Base-by-base conservation (phyloP, 2,888 invertebrate species). In the Caenorhabditis zanzibari region DNA sequence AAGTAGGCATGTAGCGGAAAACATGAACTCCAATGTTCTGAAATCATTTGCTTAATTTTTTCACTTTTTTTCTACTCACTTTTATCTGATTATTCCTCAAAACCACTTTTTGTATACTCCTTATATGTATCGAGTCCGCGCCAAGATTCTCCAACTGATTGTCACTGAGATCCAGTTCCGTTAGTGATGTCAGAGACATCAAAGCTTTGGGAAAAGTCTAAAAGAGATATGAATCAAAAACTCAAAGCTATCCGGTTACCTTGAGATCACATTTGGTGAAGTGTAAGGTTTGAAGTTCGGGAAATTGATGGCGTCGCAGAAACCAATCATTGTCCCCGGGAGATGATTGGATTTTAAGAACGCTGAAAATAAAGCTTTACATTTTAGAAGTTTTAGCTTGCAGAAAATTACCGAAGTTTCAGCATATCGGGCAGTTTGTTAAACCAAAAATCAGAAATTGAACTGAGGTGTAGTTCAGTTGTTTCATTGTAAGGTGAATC, bases 1-100 rank as follows among this genome's bases (percentile, higher is more conserved):
- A 71, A 5, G 44, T 68, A 5, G 85, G 86, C 84, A 86, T 82
- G 44, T 82, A 86, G 2, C 86, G 82, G 22, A 86, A 80, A 19
- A 82, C 80, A 63, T 86, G 80, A 24, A 83, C 77, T 6, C 82
- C 82, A 44, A 86, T 73, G 28, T 24, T 64, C 86, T 86, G n/a
- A 59, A 82, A 81, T 19, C 16, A 22, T 19, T 38, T n/a, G 26
- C n/a, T 32, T 58, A 3, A 1, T 6, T 19, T 19, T 47, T 19
- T 7, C 5, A 19, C 19, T 49, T 9, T 5, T 10, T 32, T 19
- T 19, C 16, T 28, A 2, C 59, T 47, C 28, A 74, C 75, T 44
- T 49, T 54, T 19, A 77, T 77, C 52, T 38, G 22, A 32, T 75
- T 81, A n/a, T 84, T 59, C 32, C 63, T 73, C 10, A 83, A 24